Evolutionary conservation across 2,888 invertebrate genomes (phyloP), one percentile per base, ranked within the genome.

Genomic region (Norana najaformis): DNA sequence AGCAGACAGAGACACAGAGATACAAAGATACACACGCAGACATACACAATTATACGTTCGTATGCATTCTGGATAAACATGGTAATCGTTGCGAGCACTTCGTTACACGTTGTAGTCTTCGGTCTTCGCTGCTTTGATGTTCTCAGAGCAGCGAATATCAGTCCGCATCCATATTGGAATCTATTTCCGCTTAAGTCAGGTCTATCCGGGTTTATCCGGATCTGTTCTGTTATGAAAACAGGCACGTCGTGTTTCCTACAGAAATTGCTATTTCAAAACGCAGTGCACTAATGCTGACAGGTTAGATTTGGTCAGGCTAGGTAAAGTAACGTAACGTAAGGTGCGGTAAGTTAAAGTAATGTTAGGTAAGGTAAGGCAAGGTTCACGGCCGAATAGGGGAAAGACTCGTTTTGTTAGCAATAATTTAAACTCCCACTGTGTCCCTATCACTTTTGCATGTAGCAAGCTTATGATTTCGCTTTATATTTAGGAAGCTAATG

Each of bases 131-230:
- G 69, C 69, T 69, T 69, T 69, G n/a, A n/a, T 69, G 69, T 8
- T 69, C n/a, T 69, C 69, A 0, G 69, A n/a, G 30, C n/a, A 69
- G 30, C 69, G 30, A 11, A n/a, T 69, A 69, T n/a, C 30, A n/a
- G 69, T n/a, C 69, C 69, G n/a, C 30, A n/a, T 69, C 69, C 69
- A 69, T 69, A 69, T 69, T n/a, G 69, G 69, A 69, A 69, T 69
- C 8, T 69, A 69, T n/a, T 69, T 69, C 8, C 69, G 69, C n/a
- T 69, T n/a, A 69, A 69, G 30, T 69, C 11, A 13, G 69, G 11
- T n/a, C 69, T 8, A n/a, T 69, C n/a, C 69, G n/a, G 30, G n/a
- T 69, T 69, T n/a, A n/a, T 13, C n/a, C 69, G 69, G 69, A n/a
- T 5, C 13, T 69, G n/a, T 8, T 69, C 69, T 8, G n/a, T n/a